Base-by-base conservation (phyloP, 2,113 vertebrate species). In the Phylloscopus trochilus region DNA sequence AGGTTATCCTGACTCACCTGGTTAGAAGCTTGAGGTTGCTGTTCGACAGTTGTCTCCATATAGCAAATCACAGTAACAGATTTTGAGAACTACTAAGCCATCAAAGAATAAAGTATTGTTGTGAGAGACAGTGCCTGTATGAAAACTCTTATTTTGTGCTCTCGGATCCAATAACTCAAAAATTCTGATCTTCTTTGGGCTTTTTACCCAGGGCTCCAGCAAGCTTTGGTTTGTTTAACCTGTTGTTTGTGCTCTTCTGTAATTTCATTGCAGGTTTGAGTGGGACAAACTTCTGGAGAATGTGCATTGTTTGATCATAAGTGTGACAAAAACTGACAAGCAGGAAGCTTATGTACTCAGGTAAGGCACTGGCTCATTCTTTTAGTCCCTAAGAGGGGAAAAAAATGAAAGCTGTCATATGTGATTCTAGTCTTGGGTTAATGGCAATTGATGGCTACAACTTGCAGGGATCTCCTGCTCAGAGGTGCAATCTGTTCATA, bases 311-410 rank as follows among this genome's bases (percentile, higher is more conserved):
- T 99, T 99, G 98, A 99, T 99, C 98, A 99, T 99, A 98, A 99
- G 99, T 99, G 99, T 99, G 99, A 99, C 99, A 98, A 99, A 99
- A 99, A 99, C 99, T 98, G 99, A 99, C 99, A 99, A 99, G 98
- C 99, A 99, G 99, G 99, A 99, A 99, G 99, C 99, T 99, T 99
- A 99, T 99, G 99, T 99, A 99, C 99, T 99, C 99, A 99, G 99
- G 99, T 99, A 97, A 98, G 96, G 72, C 62, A 14, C 8, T 70
- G 21, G 26, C 21, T 60, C 60, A 31, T 49, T 75, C 16, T 74
- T 76, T n/a, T 21, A 63, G 39, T 14, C 17, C 47, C 9, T 6
- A 31, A 27, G 55, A 67, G 47, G 47, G 7, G 11, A n/a, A 15
- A 52, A 49, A 52, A 52, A 8, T 16, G 46, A 59, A 68, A 79